Percentiles rank a stretch among this genome's conserved stretches.
Evolutionary conservation across 2,797 vertebrate genomes (phyloP).

Genomic region (Eidolon dupreanum): DNA sequence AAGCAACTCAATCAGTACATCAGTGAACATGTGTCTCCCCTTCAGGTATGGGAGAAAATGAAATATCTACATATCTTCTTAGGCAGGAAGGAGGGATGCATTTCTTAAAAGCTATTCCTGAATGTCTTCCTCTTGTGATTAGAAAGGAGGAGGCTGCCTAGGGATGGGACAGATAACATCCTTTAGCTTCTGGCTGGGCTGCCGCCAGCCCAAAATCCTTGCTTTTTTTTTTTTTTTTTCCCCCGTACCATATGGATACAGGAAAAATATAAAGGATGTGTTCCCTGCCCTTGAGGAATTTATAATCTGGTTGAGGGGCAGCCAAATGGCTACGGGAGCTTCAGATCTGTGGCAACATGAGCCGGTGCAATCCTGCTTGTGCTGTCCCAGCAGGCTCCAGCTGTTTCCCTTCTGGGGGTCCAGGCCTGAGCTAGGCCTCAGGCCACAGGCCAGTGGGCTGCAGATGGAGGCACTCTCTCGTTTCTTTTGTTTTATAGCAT

Average conservation of each 20-base stretch:
- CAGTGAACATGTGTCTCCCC: background rate
- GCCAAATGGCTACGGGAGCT: slow-evolving; percentile 37
- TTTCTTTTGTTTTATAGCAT: slow-evolving; percentile 7
- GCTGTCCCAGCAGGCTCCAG: slow-evolving; percentile 9
- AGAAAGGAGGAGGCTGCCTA: slow-evolving; percentile 34
- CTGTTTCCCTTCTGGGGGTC: background rate
- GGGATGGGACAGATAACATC: background rate
- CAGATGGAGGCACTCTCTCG: background rate
- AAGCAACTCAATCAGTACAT: slow-evolving; percentile 4
- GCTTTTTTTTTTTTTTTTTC: background rate
- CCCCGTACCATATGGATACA: slow-evolving; percentile 67
- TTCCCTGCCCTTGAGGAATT: slow-evolving; percentile 75
- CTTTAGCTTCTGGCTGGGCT: slow-evolving; percentile 64
- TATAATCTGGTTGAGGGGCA: slow-evolving; percentile 56
- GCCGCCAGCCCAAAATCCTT: slow-evolving; percentile 44
- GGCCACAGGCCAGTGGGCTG: slow-evolving; percentile 8
- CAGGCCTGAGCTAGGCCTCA: background rate
- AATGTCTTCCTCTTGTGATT: slow-evolving; percentile 62
- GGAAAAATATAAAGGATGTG: slow-evolving; percentile 70
- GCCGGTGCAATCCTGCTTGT: background rate
- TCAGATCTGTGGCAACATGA: background rate
- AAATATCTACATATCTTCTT: slow-evolving; percentile 39
- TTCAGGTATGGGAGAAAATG: background rate
- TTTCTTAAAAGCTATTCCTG: slow-evolving; percentile 54
- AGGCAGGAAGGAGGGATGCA: slow-evolving; percentile 45